Base-by-base conservation (phyloP, 2,113 vertebrate genomes). In the Beaufortia kweichowensis region DNA sequence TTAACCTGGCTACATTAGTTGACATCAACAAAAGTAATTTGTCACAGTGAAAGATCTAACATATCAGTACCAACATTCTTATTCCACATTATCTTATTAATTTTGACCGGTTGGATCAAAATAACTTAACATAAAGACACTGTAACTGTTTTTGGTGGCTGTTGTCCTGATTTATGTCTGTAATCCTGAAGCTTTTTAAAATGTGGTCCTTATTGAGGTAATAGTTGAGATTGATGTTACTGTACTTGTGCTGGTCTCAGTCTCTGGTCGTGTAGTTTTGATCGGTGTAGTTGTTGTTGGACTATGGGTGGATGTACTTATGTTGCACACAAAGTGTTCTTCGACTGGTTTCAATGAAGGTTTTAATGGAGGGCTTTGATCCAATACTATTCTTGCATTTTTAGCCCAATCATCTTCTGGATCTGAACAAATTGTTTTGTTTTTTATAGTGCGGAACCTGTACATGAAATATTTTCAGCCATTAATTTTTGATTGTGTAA, bases 321-420 rank as follows among this genome's bases (percentile, higher is more conserved):
- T 29, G 2, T 4, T 0, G 28, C 33, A 31, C 8, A 7, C 1
- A 33, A 3, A 12, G 6, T 4, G 29, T 39, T 3, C 26, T 2
- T 3, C 31, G 3, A 8, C 2, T 4, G 9, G 10, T 57, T 7
- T 53, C 9, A 1, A 6, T 19, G 28, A 50, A 9, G 6, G 3
- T 4, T 39, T 39, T 39, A 6, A 50, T 46, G 35, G 2, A 43
- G 41, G 5, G 31, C 23, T 43, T 8, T 0, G 0, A 19, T 65
- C 14, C 4, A 83, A 0, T 3, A 1, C 2, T 0, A 0, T 0
- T 2, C 62, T 79, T 12, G 1, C 12, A 0, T 0, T 24, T 14
- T 15, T 77, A 7, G 73, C 46, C 31, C 9, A 55, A 2, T 8
- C n/a, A 39, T 26, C 29, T 0, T 56, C 43, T 26, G 29, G 46